Evolutionary conservation across 2,888 invertebrate species (phyloP).

Genomic region (Trypoxylon attenuatum): DNA sequence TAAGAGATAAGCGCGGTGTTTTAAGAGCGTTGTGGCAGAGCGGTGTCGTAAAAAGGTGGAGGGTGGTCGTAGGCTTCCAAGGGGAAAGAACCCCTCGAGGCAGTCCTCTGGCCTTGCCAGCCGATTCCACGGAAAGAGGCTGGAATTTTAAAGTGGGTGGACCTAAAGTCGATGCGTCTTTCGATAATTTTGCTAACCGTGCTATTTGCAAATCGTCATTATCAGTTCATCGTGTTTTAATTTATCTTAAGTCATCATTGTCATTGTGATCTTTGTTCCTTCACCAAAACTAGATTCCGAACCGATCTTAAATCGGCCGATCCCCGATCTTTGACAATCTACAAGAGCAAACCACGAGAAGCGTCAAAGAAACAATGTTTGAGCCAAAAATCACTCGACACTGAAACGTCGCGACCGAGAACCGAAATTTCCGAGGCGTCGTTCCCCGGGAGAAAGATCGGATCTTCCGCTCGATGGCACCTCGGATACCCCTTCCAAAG

Average conservation of each 20-base stretch:
- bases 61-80: constrained; percentile 27
- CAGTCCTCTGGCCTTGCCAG: constrained; percentile 39
- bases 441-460: constrained; percentile 13
- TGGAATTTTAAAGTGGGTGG: constrained; percentile 52
- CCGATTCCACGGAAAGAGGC: constrained; percentile 36
- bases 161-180: constrained; percentile 17
- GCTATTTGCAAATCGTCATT: too few relatives aligned
- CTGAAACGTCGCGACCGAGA: too few relatives aligned
- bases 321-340: neutral
- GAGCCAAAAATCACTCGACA: too few relatives aligned
- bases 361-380: too few relatives aligned
- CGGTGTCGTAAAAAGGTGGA: constrained; percentile 53
- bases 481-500: constrained; percentile 16
- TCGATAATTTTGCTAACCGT: neutral
- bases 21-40: constrained; percentile 54
- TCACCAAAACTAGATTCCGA: too few relatives aligned
- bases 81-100: constrained; percentile 49
- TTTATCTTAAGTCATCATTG: too few relatives aligned
- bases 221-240: too few relatives aligned
- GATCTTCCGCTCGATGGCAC: constrained; percentile 32
- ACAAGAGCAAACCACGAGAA: too few relatives aligned
- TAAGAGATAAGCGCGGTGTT: constrained; percentile 62
- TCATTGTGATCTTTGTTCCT: too few relatives aligned
- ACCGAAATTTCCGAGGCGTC: neutral
- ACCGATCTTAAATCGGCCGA: too few relatives aligned